A percentile compares a stretch with the other conserved stretches of the same genome.
phyloP scores from a whole-genome alignment of 2,888 invertebrate genomes.

The Acrobasis suavella region DNA sequence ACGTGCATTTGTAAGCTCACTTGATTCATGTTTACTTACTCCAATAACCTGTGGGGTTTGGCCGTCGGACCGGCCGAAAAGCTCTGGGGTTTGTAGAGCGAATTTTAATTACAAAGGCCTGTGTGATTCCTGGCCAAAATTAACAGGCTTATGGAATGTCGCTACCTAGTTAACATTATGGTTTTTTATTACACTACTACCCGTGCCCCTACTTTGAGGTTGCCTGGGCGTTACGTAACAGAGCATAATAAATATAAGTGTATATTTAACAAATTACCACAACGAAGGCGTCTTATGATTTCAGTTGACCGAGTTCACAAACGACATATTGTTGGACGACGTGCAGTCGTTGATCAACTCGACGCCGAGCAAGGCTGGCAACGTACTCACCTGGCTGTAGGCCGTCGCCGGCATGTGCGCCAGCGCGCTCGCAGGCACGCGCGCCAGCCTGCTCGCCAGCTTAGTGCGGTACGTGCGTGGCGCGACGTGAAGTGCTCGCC shows the following conservation, averaged over 20 bases:
- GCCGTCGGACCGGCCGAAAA: no score
- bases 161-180: no score
- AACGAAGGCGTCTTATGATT: conserved; percentile 51
- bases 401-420: conserved; percentile 22
- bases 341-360: conserved; percentile 95
- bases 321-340: conserved; percentile 92
- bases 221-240: background rate
- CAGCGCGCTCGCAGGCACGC: conserved; percentile 10
- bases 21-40: no score
- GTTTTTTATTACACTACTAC: no score
- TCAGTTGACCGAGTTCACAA: conserved; percentile 92
- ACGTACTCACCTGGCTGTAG: conserved; percentile 93
- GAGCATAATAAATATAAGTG: background rate
- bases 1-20: no score
- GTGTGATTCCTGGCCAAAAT: no score
- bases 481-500: conserved; percentile 28
- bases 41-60: no score
- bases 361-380: conserved; percentile 92
- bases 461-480: conserved; percentile 15
- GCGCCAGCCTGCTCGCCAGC: conserved; percentile 12
- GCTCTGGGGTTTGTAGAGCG: no score
- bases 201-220: no score
- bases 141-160: no score
- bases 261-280: no score
- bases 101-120: no score